These are phyloP conservation scores for Ceratotherium simum DNA, from an alignment of 2,113 vertebrate species.

Conservation along the genomic window DNA sequence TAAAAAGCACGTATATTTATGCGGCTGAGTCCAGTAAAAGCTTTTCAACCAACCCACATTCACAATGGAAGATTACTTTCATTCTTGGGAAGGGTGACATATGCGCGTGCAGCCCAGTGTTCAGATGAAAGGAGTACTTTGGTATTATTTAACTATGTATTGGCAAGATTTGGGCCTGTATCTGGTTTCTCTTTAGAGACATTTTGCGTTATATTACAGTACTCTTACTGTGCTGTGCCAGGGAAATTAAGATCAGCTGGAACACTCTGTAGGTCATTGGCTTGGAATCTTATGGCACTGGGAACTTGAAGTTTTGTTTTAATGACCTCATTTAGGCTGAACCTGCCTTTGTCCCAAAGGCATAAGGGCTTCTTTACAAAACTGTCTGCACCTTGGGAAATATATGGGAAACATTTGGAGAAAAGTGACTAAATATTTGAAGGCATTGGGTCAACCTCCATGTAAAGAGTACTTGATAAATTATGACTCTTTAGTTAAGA, in stretches of 20 bases:
- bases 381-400: slow-evolving; percentile 54
- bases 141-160: slow-evolving; percentile 75
- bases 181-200: slow-evolving; percentile 80
- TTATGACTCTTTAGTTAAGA: background rate
- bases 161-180: slow-evolving; percentile 70
- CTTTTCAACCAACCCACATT: slow-evolving; percentile 59
- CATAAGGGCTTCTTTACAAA: slow-evolving; percentile 71
- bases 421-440: slow-evolving; percentile 50
- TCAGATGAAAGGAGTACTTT: slow-evolving; percentile 75
- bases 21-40: slow-evolving; percentile 40
- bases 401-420: slow-evolving; percentile 50
- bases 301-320: slow-evolving; percentile 79
- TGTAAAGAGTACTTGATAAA: background rate
- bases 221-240: slow-evolving; percentile 72
- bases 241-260: slow-evolving; percentile 78
- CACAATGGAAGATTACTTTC: slow-evolving; percentile 74
- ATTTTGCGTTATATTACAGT: slow-evolving; percentile 81
- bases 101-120: slow-evolving; percentile 38
- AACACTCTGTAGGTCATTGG: slow-evolving; percentile 76
- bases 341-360: slow-evolving; percentile 71
- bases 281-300: slow-evolving; percentile 76
- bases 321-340: slow-evolving; percentile 82
- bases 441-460: slow-evolving; percentile 3
- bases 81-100: slow-evolving; percentile 69
- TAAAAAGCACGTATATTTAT: slow-evolving; percentile 46